Evolutionary conservation across 2,888 invertebrate genomes (phyloP), one percentile per base, ranked within the genome.

Genomic region (Schrankia costaestrigalis): DNA sequence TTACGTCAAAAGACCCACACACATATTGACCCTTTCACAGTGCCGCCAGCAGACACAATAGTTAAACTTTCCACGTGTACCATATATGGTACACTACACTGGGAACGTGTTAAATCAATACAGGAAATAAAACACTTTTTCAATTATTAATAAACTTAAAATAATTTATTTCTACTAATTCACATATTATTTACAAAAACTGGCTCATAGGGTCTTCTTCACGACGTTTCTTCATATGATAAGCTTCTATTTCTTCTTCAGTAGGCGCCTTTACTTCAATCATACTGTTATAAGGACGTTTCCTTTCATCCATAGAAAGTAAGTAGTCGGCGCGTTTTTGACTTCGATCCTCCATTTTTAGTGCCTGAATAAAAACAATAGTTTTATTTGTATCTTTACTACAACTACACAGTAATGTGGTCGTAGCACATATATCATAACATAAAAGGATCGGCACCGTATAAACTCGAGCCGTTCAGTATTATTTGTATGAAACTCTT

Each of bases 191-290:
- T 44, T 61, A 82, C 60, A 90, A 63, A 78, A 94, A 95, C 45
- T 94, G 92, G 33, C 93, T 91, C 98, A 99, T 98, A 0, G 99
- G 99, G 86, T 99, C 99, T 48, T 97, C 96, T 0, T 93, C 93
- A 23, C 96, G 89, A 32, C 91, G 87, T 32, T 94, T 90, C 75
- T 96, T 98, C 89, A 96, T 93, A 69, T 94, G 92, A 84, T 94
- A 98, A 0, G 97, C 97, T 75, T 99, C 98, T 71, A 98, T 90
- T 74, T 99, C 97, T 46, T 96, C 96, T 40, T 96, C 95, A 0
- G 96, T 94, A 0, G 97, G 97, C 41, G 93, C 94, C 56, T 94
- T 94, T 0, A 92, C 92, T 58, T 94, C 93, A 44, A 90, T 92
- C 93, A 95, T 95, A 63, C 96, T 97, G 78, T 99, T 98, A 78